These are phyloP conservation scores for Phoxinus phoxinus DNA, from an alignment of 2,113 vertebrate species.

Conservation along the genomic window DNA sequence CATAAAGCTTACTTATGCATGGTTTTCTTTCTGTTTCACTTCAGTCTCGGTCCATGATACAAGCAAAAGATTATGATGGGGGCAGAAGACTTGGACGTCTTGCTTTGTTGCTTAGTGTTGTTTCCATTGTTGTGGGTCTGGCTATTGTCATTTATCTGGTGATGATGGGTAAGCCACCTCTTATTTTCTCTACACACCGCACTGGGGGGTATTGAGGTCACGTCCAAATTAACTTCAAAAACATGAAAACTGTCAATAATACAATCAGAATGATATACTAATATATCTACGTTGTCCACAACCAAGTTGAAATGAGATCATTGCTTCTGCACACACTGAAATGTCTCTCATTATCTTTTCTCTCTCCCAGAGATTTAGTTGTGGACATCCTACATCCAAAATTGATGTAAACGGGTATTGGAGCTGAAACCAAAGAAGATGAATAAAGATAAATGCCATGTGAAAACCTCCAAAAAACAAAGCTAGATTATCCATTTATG, in stretches of 20 bases:
- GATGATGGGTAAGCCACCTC: slow-evolving; percentile 41
- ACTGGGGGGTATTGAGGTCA: neutral
- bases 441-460: neutral
- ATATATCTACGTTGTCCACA: neutral
- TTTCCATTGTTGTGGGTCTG: slow-evolving; percentile 81
- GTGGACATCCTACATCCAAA: neutral
- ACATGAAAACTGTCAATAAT: neutral
- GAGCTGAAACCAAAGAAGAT: slow-evolving; percentile 51
- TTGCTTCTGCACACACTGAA: neutral
- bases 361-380: neutral
- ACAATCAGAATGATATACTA: neutral
- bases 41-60: slow-evolving; percentile 83
- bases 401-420: neutral
- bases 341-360: neutral
- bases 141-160: slow-evolving; percentile 50
- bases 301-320: neutral
- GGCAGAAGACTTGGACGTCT: slow-evolving; percentile 82
- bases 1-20: neutral
- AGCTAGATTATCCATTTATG: neutral
- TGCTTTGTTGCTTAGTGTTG: slow-evolving; percentile 81
- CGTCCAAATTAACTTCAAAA: neutral
- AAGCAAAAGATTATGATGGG: slow-evolving; percentile 81
- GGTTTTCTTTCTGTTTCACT: neutral
- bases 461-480: slow-evolving; percentile 38
- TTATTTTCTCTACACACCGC: neutral